Evolutionary conservation across 2,797 vertebrate species (phyloP).

Genomic region (Yasuhikotakia modesta): DNA sequence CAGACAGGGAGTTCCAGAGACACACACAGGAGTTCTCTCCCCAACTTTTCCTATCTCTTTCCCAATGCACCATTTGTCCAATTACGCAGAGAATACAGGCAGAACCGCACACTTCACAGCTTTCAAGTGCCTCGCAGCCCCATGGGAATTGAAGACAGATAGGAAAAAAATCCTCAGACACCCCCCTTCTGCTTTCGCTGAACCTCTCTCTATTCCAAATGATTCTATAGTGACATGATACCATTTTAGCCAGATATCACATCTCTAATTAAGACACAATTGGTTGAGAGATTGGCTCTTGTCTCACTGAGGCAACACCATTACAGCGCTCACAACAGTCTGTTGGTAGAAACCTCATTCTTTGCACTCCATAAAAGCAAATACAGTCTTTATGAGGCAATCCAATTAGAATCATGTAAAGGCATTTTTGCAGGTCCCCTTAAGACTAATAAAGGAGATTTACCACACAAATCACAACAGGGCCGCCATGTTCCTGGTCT

Average conservation of each 20-base stretch:
- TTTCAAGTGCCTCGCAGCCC: conserved; percentile 79
- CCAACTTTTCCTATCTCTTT: conserved; percentile 45
- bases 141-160: conserved; percentile 78
- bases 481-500: background rate
- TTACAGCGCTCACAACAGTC: conserved; percentile 53
- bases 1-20: conserved; percentile 55
- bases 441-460: background rate
- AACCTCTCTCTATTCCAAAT: conserved; percentile 13
- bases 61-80: conserved; percentile 68
- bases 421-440: background rate
- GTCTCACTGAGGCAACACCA: conserved; percentile 63
- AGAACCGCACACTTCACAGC: conserved; percentile 84
- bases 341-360: conserved; percentile 38
- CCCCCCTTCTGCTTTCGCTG: conserved; percentile 41
- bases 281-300: conserved; percentile 59
- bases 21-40: conserved; percentile 44
- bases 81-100: conserved; percentile 81
- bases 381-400: background rate
- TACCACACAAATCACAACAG: background rate
- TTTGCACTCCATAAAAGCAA: conserved; percentile 18
- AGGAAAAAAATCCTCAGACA: conserved; percentile 71
- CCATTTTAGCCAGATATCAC: conserved; percentile 48
- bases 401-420: background rate
- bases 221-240: conserved; percentile 40
- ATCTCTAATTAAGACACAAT: conserved; percentile 59